phyloP scores from a whole-genome alignment of 2,888 invertebrate genomes.

The Acanthococcus lagerstroemiae region DNA sequence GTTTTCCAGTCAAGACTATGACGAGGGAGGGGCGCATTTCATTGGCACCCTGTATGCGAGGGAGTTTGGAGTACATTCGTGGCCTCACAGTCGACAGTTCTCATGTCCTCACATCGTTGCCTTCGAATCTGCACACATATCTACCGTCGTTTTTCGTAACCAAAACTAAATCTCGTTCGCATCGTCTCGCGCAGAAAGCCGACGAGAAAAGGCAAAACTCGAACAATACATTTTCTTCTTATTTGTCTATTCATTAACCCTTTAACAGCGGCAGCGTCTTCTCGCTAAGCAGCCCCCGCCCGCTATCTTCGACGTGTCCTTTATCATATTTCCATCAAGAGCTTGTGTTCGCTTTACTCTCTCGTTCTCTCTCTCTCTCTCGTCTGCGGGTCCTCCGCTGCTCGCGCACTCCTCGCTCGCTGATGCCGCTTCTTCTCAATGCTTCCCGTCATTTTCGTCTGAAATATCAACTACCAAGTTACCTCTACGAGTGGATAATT shows the following conservation, averaged over 20 bases:
- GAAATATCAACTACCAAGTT: background rate
- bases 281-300: background rate
- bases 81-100: no score
- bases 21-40: no score
- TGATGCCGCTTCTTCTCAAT: background rate
- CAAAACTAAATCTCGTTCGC: no score
- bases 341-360: background rate
- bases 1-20: no score
- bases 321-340: background rate
- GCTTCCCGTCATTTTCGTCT: conserved; percentile 1
- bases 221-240: background rate
- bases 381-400: background rate
- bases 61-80: no score
- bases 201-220: no score
- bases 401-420: background rate
- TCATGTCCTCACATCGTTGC: no score
- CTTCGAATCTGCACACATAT: no score
- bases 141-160: no score
- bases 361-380: no score
- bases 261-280: background rate
- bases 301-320: background rate
- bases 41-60: no score
- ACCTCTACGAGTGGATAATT: conserved; percentile 11
- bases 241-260: background rate
- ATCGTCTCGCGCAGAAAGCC: no score